A percentile compares a stretch with the other conserved stretches of the same genome.
phyloP scores from a whole-genome alignment of 2,888 invertebrate species.

The Noctua janthina region DNA sequence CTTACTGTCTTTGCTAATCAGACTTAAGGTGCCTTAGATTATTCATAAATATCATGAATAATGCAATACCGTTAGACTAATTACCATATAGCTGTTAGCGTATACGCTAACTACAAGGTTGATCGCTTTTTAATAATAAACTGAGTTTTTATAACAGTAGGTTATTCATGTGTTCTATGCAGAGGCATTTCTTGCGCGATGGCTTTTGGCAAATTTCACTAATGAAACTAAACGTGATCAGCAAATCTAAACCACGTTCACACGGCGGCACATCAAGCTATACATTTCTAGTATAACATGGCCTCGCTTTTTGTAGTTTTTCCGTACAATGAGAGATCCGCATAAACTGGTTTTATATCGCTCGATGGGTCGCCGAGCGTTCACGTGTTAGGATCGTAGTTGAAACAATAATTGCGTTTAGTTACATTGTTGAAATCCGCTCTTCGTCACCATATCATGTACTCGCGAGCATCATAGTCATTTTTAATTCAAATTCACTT shows the following conservation, averaged over 20 bases:
- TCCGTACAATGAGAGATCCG: neutral
- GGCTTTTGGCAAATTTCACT: constrained; percentile 11
- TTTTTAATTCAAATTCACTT: constrained; percentile 30
- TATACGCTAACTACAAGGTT: neutral
- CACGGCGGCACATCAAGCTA: neutral
- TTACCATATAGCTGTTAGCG: neutral
- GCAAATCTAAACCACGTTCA: neutral
- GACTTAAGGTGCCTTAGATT: neutral
- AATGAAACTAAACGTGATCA: neutral
- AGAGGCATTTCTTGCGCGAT: constrained; percentile 49
- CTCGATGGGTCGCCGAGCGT: neutral
- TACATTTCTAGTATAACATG: neutral
- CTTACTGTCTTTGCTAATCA: neutral
- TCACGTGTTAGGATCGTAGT: neutral
- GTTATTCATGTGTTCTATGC: neutral
- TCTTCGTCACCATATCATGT: constrained; percentile 47
- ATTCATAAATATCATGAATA: constrained; percentile 18
- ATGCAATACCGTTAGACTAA: constrained; percentile 2
- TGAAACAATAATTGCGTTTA: neutral
- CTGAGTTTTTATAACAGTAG: neutral
- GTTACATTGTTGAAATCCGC: neutral
- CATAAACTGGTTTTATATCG: neutral
- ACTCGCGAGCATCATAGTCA: constrained; percentile 37
- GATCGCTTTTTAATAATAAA: neutral
- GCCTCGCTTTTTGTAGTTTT: neutral